phyloP scores from a whole-genome alignment of 2,797 vertebrate genomes.

The Coluber constrictor region DNA sequence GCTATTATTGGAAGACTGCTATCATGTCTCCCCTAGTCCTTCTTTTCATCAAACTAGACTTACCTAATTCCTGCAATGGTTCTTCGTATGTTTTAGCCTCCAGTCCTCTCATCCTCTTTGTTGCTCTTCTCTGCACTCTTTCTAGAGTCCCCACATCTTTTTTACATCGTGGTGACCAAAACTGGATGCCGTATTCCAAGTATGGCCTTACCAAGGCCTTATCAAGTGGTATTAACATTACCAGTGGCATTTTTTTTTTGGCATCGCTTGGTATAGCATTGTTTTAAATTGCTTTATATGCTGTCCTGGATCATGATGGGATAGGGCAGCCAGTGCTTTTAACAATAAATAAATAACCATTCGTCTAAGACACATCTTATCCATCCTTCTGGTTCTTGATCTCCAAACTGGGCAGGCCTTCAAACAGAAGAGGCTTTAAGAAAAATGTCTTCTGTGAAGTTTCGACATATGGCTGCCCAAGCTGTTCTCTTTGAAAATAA shows the following conservation, averaged over 20 bases:
- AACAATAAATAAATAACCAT: neutral
- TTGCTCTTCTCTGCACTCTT: neutral
- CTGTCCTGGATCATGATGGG: neutral
- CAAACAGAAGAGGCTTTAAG: neutral
- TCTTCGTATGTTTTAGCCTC: neutral
- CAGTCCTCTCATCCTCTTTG: neutral
- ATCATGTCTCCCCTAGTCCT: neutral
- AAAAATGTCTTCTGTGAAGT: neutral
- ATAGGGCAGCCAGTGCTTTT: neutral
- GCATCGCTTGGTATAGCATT: neutral
- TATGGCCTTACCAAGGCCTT: neutral
- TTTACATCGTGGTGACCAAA: neutral
- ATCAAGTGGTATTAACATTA: neutral
- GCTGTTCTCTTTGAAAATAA: neutral
- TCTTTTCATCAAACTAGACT: neutral
- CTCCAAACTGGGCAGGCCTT: neutral
- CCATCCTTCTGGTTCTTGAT: neutral
- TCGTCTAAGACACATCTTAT: neutral
- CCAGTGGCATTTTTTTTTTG: neutral
- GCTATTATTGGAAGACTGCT: neutral
- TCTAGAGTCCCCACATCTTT: neutral
- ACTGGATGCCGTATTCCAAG: neutral
- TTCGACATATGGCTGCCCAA: neutral
- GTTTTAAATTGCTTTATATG: neutral
- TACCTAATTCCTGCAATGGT: rapidly evolving